A percentile compares a stretch with the other conserved stretches of the same genome.
Conservation (phyloP, 2,113 vertebrate genomes). For the Pygoscelis adeliae region DNA sequence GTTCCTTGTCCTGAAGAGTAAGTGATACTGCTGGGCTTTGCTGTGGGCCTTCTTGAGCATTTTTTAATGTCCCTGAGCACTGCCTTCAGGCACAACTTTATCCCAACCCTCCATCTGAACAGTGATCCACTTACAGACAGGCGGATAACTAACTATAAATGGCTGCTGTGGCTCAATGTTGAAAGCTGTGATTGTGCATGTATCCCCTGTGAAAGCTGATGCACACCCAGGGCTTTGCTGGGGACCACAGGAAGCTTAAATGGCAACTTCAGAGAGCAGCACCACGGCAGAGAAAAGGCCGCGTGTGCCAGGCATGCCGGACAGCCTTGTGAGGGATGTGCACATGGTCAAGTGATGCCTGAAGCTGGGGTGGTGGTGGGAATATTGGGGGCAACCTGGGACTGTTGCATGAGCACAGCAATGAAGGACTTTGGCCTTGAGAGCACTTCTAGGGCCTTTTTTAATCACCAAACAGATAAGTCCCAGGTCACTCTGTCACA, state of each 20-base stretch:
- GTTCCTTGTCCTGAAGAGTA: neutral
- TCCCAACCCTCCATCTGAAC: neutral
- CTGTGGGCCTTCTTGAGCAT: neutral
- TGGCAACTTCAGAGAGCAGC: neutral
- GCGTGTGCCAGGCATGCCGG: rapidly evolving
- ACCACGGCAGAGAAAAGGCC: neutral
- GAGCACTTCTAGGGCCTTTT: neutral
- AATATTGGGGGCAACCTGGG: neutral
- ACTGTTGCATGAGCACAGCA: neutral
- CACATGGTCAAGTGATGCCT: neutral
- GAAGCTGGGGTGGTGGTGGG: neutral
- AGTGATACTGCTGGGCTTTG: neutral
- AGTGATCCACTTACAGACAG: rapidly evolving
- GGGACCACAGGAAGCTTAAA: neutral
- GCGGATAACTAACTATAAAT: neutral
- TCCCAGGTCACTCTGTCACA: neutral
- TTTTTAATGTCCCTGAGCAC: neutral
- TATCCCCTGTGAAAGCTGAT: neutral
- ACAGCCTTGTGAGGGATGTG: neutral
- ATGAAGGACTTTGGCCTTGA: neutral
- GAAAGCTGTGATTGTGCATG: neutral
- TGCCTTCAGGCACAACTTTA: neutral
- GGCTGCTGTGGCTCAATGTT: neutral
- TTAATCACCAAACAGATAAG: neutral
- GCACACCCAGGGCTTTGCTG: neutral